Conservation (phyloP, 2,797 vertebrate genomes). For the Cynodonichthys magdalenae region DNA sequence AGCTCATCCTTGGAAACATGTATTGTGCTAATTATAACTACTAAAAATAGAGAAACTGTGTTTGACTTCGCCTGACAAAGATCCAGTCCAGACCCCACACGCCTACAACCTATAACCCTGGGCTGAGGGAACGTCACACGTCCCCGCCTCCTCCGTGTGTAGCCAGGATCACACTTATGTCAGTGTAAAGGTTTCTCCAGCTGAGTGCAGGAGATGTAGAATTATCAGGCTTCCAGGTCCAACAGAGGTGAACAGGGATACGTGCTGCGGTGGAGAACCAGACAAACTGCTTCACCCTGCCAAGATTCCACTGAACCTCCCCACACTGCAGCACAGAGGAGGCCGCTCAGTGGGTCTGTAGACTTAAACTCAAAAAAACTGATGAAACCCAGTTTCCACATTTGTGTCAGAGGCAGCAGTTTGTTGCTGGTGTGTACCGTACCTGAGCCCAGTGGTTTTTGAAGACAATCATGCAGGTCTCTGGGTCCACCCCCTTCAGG, state of each 20-base stretch:
- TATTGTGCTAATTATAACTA: not conserved
- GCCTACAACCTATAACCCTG: not conserved
- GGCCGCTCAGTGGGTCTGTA: not conserved
- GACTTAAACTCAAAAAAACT: no score
- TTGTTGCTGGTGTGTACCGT: constrained; percentile 78
- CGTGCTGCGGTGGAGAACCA: constrained; percentile 50
- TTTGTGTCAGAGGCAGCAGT: no score
- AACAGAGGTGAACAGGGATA: constrained; percentile 56
- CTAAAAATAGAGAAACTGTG: constrained; percentile 20
- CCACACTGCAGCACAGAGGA: constrained; percentile 36
- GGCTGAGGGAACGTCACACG: not conserved
- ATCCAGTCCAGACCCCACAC: constrained; percentile 3
- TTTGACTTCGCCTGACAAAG: constrained; percentile 14
- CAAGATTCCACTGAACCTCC: constrained; percentile 61
- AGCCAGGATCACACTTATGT: constrained; percentile 13
- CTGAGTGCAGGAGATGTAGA: constrained; percentile 35
- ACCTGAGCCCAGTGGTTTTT: constrained; percentile 99
- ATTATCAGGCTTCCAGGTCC: constrained; percentile 44
- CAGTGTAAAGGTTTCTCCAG: constrained; percentile 23
- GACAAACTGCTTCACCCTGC: constrained; percentile 31
- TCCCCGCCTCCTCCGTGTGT: constrained; percentile 10
- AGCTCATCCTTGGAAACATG: constrained; percentile 14
- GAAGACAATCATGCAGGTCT: constrained; percentile 99
- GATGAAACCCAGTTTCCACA: no score
- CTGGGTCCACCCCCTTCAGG: constrained; percentile 92